A percentile compares a stretch with the other conserved stretches of the same genome.
These are phyloP conservation scores for Suricata suricatta DNA, from an alignment of 2,113 vertebrate species.

Conservation along the genomic window DNA sequence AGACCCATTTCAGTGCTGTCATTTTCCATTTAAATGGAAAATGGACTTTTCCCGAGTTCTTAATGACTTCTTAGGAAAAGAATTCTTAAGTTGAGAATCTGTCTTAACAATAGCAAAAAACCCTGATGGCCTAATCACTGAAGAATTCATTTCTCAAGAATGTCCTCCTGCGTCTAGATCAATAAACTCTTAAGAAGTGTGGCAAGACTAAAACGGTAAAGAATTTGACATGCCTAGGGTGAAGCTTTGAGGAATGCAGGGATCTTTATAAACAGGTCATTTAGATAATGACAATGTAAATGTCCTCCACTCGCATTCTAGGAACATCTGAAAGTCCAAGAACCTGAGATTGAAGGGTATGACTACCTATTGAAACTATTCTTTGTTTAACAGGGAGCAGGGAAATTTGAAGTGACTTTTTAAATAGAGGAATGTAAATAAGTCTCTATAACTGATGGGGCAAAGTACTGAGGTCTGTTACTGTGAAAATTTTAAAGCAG, in stretches of 20 bases:
- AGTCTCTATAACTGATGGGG: neutral
- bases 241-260: neutral
- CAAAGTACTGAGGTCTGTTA: neutral
- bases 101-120: conserved; percentile 53
- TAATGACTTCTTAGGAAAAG: conserved; percentile 49
- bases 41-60: conserved; percentile 1
- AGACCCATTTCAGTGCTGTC: neutral
- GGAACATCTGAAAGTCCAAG: neutral
- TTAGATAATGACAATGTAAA: conserved; percentile 11
- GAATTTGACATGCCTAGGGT: conserved; percentile 47
- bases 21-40: conserved; percentile 54
- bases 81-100: conserved; percentile 26
- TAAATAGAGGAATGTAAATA: conserved; percentile 19
- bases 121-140: neutral
- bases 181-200: conserved; percentile 48
- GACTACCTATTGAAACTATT: conserved; percentile 23
- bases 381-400: conserved; percentile 27
- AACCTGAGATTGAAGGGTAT: conserved; percentile 43
- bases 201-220: conserved; percentile 49
- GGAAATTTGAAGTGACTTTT: conserved; percentile 60
- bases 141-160: conserved; percentile 55
- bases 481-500: conserved; percentile 5
- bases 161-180: conserved; percentile 30
- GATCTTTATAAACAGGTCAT: conserved; percentile 19
- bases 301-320: neutral